A percentile compares a stretch with the other conserved stretches of the same genome.
Conservation (phyloP, 2,113 vertebrate genomes). For the Psophia crepitans region DNA sequence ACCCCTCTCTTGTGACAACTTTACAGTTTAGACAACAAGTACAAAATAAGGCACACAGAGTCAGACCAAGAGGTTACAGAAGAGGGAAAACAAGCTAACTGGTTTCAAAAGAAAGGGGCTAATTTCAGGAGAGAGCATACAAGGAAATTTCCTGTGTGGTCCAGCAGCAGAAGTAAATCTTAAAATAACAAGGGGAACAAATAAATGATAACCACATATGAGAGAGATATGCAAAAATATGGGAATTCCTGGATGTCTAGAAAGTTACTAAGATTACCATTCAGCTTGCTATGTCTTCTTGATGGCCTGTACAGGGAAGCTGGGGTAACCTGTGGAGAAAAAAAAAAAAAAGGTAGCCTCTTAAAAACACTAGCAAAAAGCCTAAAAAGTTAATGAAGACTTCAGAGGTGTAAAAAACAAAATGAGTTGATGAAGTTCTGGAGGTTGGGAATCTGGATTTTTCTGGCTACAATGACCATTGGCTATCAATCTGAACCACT, state of each 20-base stretch:
- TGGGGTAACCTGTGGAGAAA: neutral
- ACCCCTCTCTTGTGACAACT: neutral
- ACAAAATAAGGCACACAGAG: neutral
- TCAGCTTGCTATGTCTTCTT: neutral
- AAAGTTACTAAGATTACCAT: neutral
- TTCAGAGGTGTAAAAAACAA: neutral
- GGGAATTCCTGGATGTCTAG: neutral
- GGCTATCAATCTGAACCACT: neutral
- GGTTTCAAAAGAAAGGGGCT: neutral
- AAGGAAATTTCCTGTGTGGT: neutral
- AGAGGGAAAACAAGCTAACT: neutral
- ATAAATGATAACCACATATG: neutral
- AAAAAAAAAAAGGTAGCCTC: too few species aligned
- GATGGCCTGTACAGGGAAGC: neutral
- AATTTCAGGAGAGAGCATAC: neutral
- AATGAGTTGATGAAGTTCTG: neutral
- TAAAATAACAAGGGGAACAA: neutral
- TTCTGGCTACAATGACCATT: neutral
- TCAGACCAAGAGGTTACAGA: neutral
- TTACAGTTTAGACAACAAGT: neutral
- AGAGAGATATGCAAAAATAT: neutral
- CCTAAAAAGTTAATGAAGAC: neutral
- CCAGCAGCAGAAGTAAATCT: neutral
- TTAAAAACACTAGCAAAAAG: neutral
- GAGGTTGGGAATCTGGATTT: neutral